Evolutionary conservation across 2,888 invertebrate species (phyloP), one percentile per base, ranked within the genome.

Genomic region (Branchellion lobata): DNA sequence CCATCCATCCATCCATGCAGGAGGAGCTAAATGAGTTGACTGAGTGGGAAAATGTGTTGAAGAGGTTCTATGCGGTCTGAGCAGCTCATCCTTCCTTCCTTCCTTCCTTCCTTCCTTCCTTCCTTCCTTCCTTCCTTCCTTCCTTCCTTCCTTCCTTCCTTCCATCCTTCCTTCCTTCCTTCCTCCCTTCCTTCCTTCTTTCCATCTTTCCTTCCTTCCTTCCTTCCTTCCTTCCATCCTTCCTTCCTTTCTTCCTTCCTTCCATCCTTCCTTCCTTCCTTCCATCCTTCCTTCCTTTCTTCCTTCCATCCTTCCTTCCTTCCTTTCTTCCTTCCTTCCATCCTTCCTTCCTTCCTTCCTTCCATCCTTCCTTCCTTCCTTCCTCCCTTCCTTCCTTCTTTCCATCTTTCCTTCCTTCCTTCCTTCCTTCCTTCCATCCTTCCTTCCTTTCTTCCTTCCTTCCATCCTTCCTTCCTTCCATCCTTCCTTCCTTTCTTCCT

Each of bases 221-320:
- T 34, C 24, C 40, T 18, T 24, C 21, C 24, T 18, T 18, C 24
- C 76, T 79, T 80, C 80, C 80, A 78, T 80, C 80, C 80, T 79
- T 80, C 77, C 80, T 79, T 79, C 80, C 74, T 79, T 79, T 61
- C 79, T 76, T 51, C 79, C 78, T 29, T 73, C 69, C 80, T 81
- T 81, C 78, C 82, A 80, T 82, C 81, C 82, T 81, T 80, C 80
- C 79, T 81, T 81, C 81, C 81, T 81, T 81, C 80, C 80, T 69
- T 81, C 80, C 81, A 79, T 81, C 82, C 79, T 14, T 40, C 40
- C 40, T 8, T 40, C 40, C 14, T 5, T 40, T 40, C 40, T 8
- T 40, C 40, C 14, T 8, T 40, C 5, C 40, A 40, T 40, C 14
- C 40, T 8, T 14, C 14, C 14, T 40, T 40, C 40, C 40, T 8